phyloP scores from a whole-genome alignment of 2,888 invertebrate genomes.

The Drosophila phalerata region DNA sequence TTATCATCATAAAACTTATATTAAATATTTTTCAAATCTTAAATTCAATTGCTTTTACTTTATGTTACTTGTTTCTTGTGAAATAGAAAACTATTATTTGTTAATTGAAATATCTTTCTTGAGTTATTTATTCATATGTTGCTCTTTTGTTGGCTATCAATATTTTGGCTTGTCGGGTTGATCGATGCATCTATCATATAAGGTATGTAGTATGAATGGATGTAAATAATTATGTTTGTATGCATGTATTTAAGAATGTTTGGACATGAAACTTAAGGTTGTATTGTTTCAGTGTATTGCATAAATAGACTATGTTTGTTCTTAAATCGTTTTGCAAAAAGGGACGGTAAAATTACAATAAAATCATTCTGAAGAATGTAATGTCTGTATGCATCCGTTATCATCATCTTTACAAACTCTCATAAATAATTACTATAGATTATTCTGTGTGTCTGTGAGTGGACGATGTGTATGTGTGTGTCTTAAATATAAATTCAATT shows the following conservation, averaged over 20 bases:
- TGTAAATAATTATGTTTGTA: constrained; percentile 16
- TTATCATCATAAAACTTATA: constrained; percentile 71
- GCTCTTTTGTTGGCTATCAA: constrained; percentile 66
- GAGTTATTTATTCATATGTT: constrained; percentile 51
- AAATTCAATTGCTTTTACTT: constrained; percentile 72
- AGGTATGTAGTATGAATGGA: constrained; percentile 23
- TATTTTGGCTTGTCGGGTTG: constrained; percentile 71
- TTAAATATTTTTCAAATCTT: constrained; percentile 68
- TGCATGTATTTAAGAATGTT: constrained; percentile 30
- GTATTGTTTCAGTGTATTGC: constrained; percentile 62
- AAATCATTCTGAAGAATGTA: constrained; percentile 77
- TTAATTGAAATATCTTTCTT: constrained; percentile 71
- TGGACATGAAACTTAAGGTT: constrained; percentile 69
- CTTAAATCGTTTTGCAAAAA: constrained; percentile 75
- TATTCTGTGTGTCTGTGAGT: constrained; percentile 57
- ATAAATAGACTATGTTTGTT: constrained; percentile 77
- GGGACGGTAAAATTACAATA: constrained; percentile 86
- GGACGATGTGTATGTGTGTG: constrained; percentile 63
- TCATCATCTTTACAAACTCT: constrained; percentile 41
- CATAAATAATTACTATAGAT: constrained; percentile 64
- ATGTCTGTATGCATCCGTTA: constrained; percentile 6
- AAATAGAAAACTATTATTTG: constrained; percentile 73
- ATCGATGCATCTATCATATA: constrained; percentile 42
- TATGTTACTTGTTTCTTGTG: constrained; percentile 40
- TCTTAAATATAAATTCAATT: constrained; percentile 84